A percentile compares a stretch with the other conserved stretches of the same genome.
Conservation (phyloP, 2,113 vertebrate species). For the Scatophagus argus region DNA sequence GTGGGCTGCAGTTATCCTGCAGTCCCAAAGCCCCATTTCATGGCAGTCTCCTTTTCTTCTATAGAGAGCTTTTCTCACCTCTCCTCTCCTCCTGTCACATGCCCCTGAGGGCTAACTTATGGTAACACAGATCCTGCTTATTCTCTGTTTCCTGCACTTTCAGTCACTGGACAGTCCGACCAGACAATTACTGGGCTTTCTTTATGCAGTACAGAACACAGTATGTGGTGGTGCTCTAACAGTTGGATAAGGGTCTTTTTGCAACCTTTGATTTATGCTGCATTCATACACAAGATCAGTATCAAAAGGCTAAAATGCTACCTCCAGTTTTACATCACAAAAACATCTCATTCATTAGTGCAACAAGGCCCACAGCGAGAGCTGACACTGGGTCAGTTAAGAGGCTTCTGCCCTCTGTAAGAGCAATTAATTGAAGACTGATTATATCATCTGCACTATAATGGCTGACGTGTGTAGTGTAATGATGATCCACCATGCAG, state of each 20-base stretch:
- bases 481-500: slow-evolving; percentile 39
- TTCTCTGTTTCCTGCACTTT: not conserved
- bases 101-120: not conserved
- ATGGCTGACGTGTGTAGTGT: slow-evolving; percentile 42
- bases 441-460: slow-evolving; percentile 28
- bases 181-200: not conserved
- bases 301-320: not conserved
- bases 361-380: not conserved
- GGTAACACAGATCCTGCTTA: not conserved
- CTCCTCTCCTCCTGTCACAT: not conserved
- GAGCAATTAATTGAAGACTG: slow-evolving; percentile 39
- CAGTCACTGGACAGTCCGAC: not conserved
- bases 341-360: not conserved
- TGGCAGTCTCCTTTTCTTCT: slow-evolving; percentile 14
- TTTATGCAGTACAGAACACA: not conserved
- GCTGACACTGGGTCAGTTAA: slow-evolving; percentile 12
- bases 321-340: not conserved
- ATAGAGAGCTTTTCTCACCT: not conserved
- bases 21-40: slow-evolving; percentile 12
- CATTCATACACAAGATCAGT: not conserved
- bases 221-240: not conserved
- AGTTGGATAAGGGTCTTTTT: not conserved
- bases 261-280: not conserved
- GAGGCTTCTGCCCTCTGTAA: not conserved
- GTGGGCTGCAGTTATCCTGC: not conserved